phyloP scores from a whole-genome alignment of 2,888 invertebrate genomes.

The Thecocarcelia acutangulata region DNA sequence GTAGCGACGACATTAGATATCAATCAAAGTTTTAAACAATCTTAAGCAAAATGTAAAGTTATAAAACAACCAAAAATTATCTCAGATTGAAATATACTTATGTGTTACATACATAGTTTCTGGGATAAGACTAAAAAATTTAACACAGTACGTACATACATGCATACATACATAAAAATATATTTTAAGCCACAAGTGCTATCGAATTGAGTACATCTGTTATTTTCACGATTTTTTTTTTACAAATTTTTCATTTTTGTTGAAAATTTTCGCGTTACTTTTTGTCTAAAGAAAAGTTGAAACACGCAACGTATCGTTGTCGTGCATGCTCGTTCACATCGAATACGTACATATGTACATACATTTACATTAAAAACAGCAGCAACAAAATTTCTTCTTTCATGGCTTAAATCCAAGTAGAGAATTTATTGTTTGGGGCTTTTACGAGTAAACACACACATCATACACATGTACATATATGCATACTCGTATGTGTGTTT shows the following conservation, averaged over 20 bases:
- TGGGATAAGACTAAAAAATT: too few relatives aligned
- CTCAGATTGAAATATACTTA: too few relatives aligned
- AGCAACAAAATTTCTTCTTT: conserved; percentile 53
- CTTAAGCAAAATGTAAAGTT: too few relatives aligned
- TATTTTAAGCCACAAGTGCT: not conserved
- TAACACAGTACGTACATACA: too few relatives aligned
- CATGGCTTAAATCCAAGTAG: conserved; percentile 64
- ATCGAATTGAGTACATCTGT: conserved; percentile 8
- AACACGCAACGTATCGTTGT: conserved; percentile 70
- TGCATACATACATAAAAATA: too few relatives aligned
- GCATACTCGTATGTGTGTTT: conserved; percentile 5
- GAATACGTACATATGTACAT: conserved; percentile 29
- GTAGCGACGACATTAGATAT: too few relatives aligned
- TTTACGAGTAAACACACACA: too few relatives aligned
- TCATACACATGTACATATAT: not conserved
- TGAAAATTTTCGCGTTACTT: conserved; percentile 54
- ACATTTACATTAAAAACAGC: conserved; percentile 40
- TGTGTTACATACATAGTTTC: too few relatives aligned
- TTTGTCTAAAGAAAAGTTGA: conserved; percentile 69
- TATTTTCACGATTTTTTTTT: conserved; percentile 29
- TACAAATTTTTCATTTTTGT: conserved; percentile 41
- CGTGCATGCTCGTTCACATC: conserved; percentile 63
- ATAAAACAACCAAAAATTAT: too few relatives aligned
- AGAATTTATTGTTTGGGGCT: conserved; percentile 50
- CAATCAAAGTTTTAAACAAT: too few relatives aligned